A percentile compares a stretch with the other conserved stretches of the same genome.
These are phyloP conservation scores for Aphaenogaster rudis DNA, from an alignment of 1,140 invertebrate genomes.

Conservation along the genomic window DNA sequence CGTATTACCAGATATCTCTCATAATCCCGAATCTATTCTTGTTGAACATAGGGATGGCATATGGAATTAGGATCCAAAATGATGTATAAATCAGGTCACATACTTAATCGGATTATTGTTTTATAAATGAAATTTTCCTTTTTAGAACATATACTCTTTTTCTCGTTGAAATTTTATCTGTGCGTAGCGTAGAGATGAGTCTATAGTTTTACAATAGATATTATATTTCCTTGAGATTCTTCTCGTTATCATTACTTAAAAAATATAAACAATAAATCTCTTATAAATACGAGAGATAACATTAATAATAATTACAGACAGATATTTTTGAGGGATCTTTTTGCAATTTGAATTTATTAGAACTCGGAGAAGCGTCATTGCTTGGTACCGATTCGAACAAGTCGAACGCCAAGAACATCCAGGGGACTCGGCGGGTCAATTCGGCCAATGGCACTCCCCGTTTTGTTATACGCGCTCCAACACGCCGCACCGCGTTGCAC, in stretches of 20 bases:
- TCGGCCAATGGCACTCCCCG: constrained; percentile 77
- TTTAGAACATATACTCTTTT: not conserved
- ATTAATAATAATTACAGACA: not conserved
- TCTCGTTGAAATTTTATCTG: not conserved
- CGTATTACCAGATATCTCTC: not conserved
- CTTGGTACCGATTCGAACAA: not conserved
- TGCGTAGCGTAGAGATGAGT: not conserved
- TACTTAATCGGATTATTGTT: not conserved
- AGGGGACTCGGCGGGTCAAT: constrained; percentile 66
- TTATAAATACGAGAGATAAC: not conserved
- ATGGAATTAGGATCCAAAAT: not conserved
- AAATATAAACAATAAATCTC: not conserved
- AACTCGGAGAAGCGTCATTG: not conserved
- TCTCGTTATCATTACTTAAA: not conserved
- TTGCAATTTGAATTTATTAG: not conserved
- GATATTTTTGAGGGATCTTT: not conserved
- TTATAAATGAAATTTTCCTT: not conserved
- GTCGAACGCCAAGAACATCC: constrained; percentile 10
- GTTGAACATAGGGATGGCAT: not conserved
- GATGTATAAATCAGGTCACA: constrained; percentile 9
- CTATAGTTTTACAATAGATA: not conserved
- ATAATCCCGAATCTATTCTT: constrained; percentile 3
- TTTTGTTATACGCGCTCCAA: constrained; percentile 66
- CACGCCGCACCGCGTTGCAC: constrained; percentile 30
- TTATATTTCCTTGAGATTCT: not conserved